Evolutionary conservation across 53 echinoderm and acorn worm genomes (phyloP), one percentile per base, ranked within the genome.

Genomic region (Hippasteria phrygiana): DNA sequence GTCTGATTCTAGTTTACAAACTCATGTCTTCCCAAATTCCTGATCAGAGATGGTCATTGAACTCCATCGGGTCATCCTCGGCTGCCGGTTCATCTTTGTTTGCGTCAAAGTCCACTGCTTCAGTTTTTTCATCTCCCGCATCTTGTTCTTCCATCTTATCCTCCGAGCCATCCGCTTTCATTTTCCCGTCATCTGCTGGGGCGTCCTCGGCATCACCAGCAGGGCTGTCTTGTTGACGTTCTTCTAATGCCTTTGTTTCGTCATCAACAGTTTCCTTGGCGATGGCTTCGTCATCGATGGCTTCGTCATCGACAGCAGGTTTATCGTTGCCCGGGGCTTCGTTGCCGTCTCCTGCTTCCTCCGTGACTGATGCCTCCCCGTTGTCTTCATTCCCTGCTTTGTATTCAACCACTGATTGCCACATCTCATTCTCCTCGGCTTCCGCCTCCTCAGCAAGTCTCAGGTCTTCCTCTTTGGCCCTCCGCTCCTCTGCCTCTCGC

Each of bases 381-480:
- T 64, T 43, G 2, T 40, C 37, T 22, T 64, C 47, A 28, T 24
- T 11, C 33, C 67, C 46, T 51, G 62, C 29, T 51, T 71, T 54
- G 4, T 56, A 43, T 43, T 43, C 36, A 28, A 29, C 77, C 13
- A 20, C 54, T 26, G 66, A 63, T 55, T 69, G 48, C 84, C 67
- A 78, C 42, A 78, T 79, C 78, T 69, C 69, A 48, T 88, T 50
- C 51, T 89, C 89, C 42, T 67, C 78, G 9, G 56, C 67, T 55
- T 65, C 79, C 1, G 39, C 89, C 26, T 89, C 89, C 43, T 75
- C 50, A 16, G 88, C 88, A 3, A 76, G 76, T 78, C 71, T 69
- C 37, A 89, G 33, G 14, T 32, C 55, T 62, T 59, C 81, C 48
- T 56, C 55, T 62, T 81, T 18, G 50, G 69, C 81, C 81, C 33